Base-by-base conservation (phyloP, 2,888 invertebrate genomes). In the Thecophora atra region DNA sequence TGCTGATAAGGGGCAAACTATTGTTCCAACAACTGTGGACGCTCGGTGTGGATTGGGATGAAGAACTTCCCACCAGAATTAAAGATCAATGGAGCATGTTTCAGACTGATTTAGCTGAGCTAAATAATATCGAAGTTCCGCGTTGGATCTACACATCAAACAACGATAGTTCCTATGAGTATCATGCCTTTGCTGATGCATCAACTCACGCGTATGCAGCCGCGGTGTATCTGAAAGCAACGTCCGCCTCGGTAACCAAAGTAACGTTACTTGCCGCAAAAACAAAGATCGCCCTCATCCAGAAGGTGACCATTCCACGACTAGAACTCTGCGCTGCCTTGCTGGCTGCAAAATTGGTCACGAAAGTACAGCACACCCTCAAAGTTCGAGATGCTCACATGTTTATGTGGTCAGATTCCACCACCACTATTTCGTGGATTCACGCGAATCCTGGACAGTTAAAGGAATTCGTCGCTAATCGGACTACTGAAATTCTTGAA, bases 241-340 rank as follows among this genome's bases (percentile, higher is more conserved):
- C 21, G 37, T 56, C 68, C 68, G n/a, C 44, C 58, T 19, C 58
- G 58, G 28, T n/a, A n/a, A n/a, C n/a, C n/a, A n/a, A n/a, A n/a
- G n/a, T n/a, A n/a, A n/a, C n/a, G n/a, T n/a, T n/a, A n/a, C n/a
- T n/a, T n/a, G n/a, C n/a, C n/a, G n/a, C n/a, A n/a, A n/a, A n/a
- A n/a, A n/a, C n/a, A n/a, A n/a, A n/a, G n/a, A n/a, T n/a, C n/a
- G n/a, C n/a, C n/a, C n/a, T n/a, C n/a, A n/a, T n/a, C n/a, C n/a
- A n/a, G n/a, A n/a, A n/a, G 68, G 58, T 19, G 56, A 68, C 24
- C 26, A 24, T 2, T 51, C 47, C 19, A 52, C 28, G 56, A 21
- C 54, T 67, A 15, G 67, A 67, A 21, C 52, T 67, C 28, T 67
- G 54, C 52, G 67, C 54, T 5, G 56, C 67, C 3, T 19, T 67